Evolutionary conservation across 2,888 invertebrate genomes (phyloP).

Genomic region (Protophormia terraenovae): DNA sequence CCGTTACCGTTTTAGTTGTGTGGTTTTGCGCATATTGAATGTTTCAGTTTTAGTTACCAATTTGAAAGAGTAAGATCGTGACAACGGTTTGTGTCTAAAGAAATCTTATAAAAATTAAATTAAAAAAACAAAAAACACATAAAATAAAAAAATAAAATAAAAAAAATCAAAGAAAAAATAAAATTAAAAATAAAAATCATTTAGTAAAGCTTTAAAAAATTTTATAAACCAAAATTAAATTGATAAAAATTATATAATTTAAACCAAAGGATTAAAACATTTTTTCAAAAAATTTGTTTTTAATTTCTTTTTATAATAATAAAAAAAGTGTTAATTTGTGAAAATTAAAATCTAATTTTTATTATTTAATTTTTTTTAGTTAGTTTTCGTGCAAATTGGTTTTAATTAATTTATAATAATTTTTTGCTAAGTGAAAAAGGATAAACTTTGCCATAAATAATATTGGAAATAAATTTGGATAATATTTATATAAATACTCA

Average conservation of each 20-base stretch:
- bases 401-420: constrained; percentile 15
- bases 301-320: background rate
- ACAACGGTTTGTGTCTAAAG: constrained; percentile 58
- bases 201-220: constrained; percentile 1
- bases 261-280: constrained; percentile 3
- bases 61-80: constrained; percentile 68
- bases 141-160: constrained; percentile 2
- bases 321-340: background rate
- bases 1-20: constrained; percentile 68
- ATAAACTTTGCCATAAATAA: constrained; percentile 17
- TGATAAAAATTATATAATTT: constrained; percentile 2
- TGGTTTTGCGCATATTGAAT: constrained; percentile 62
- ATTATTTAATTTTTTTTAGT: constrained; percentile 21
- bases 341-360: background rate
- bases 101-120: background rate
- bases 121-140: background rate
- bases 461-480: constrained; percentile 43
- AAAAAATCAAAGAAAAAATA: background rate
- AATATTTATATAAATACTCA: background rate
- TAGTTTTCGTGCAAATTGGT: constrained; percentile 39
- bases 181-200: background rate
- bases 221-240: background rate
- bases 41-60: constrained; percentile 68
- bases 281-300: background rate
- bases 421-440: constrained; percentile 40